Conservation (phyloP, 2,888 invertebrate genomes). For the Eumacrocentrus americanus region DNA sequence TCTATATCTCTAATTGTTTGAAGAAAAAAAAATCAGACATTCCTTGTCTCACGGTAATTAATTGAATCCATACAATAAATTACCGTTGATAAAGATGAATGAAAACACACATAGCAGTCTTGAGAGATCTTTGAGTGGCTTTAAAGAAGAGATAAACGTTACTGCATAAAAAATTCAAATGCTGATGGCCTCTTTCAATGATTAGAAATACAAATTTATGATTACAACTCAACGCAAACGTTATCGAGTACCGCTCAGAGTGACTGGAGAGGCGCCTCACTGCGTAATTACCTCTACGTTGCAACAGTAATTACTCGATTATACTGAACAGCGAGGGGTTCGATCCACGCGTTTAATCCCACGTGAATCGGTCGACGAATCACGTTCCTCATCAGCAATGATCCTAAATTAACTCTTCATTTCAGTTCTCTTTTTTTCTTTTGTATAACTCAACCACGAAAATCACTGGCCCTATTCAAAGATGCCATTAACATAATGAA, state of each 20-base stretch:
- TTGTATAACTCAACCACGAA: neutral
- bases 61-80: slow-evolving; percentile 2
- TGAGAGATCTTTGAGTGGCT: neutral
- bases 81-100: neutral
- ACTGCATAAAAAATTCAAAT: neutral
- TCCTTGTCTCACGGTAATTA: neutral
- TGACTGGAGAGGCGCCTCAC: slow-evolving; percentile 8
- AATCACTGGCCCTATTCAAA: neutral
- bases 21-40: neutral
- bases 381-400: neutral
- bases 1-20: too few relatives aligned
- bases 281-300: slow-evolving; percentile 25
- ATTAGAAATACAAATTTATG: slow-evolving; percentile 13
- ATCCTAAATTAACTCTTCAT: slow-evolving; percentile 2
- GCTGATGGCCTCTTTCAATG: too few relatives aligned
- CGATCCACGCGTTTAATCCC: slow-evolving; percentile 11
- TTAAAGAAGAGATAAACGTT: neutral
- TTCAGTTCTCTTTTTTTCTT: neutral
- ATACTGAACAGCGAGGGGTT: slow-evolving; percentile 23
- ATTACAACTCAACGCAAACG: slow-evolving; percentile 15
- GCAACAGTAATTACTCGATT: slow-evolving; percentile 29
- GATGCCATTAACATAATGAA: too few relatives aligned
- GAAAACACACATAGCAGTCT: neutral
- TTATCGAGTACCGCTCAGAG: slow-evolving; percentile 3
- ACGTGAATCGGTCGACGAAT: neutral